phyloP scores from a whole-genome alignment of 2,888 invertebrate genomes.

The Exephanes ischioxanthus region DNA sequence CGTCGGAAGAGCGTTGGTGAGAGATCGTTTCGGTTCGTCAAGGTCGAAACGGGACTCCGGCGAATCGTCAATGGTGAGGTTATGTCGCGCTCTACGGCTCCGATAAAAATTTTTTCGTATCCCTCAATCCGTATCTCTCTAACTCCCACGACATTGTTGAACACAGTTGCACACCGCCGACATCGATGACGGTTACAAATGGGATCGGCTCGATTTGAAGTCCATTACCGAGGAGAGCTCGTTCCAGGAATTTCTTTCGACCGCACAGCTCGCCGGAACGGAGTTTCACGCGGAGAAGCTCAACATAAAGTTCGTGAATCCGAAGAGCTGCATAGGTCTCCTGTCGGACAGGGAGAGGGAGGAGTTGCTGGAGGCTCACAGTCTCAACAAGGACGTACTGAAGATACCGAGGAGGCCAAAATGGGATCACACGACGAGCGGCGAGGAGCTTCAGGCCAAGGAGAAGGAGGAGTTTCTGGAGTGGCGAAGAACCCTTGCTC shows the following conservation, averaged over 20 bases:
- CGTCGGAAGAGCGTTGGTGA: conserved; percentile 88
- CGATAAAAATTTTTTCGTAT: neutral
- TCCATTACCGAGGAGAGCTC: conserved; percentile 98
- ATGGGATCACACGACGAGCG: conserved; percentile 91
- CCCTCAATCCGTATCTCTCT: neutral
- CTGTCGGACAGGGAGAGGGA: conserved; percentile 87
- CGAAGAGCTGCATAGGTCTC: conserved; percentile 87
- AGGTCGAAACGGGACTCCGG: conserved; percentile 89
- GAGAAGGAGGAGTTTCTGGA: conserved; percentile 95
- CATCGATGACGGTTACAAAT: conserved; percentile 95
- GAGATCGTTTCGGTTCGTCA: conserved; percentile 90
- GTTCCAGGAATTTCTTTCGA: conserved; percentile 97
- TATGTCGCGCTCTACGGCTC: neutral
- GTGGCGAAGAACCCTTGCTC: conserved; percentile 95
- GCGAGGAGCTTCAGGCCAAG: conserved; percentile 91
- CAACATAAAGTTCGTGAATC: conserved; percentile 92
- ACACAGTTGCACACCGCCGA: conserved; percentile 93
- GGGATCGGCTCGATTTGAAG: conserved; percentile 95
- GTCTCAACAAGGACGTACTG: conserved; percentile 88
- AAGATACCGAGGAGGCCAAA: conserved; percentile 95
- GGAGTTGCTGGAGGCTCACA: conserved; percentile 86
- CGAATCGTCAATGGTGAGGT: conserved; percentile 90
- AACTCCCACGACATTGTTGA: neutral
- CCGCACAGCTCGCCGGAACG: conserved; percentile 96
- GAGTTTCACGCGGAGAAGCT: conserved; percentile 97